Evolutionary conservation across 2,797 vertebrate species (phyloP).

Genomic region (Hylomyscus alleni): DNA sequence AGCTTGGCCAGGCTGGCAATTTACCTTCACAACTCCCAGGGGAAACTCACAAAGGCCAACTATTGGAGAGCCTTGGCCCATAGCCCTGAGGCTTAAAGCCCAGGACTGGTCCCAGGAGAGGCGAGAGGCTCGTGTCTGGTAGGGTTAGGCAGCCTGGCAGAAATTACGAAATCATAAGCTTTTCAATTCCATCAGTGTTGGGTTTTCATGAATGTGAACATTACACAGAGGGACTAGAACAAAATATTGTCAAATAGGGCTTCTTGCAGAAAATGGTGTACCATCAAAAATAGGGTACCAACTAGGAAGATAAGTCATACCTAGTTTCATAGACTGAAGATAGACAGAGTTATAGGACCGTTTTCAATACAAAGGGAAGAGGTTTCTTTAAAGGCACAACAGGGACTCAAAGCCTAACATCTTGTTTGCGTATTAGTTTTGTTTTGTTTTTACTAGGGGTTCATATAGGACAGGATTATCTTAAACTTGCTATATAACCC

Average conservation of each 20-base stretch:
- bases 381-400: background rate
- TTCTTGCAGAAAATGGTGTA: constrained; percentile 10
- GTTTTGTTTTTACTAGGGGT: background rate
- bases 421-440: background rate
- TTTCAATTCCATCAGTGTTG: constrained; percentile 42
- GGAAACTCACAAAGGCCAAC: background rate
- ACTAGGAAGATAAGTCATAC: background rate
- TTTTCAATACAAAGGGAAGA: background rate
- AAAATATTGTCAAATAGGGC: constrained; percentile 30
- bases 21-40: background rate
- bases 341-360: background rate
- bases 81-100: background rate
- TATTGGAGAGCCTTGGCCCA: background rate
- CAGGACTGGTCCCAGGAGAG: background rate
- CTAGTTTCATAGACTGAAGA: constrained; percentile 15
- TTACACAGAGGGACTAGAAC: background rate
- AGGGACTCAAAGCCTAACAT: background rate
- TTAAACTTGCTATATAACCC: background rate
- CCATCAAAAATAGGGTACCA: constrained; percentile 2
- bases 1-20: background rate
- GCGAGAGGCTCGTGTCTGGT: background rate
- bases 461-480: background rate
- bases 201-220: constrained; percentile 40
- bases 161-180: constrained; percentile 36
- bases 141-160: background rate